Conservation (phyloP, 2,113 vertebrate genomes). For the Scolopax mira region DNA sequence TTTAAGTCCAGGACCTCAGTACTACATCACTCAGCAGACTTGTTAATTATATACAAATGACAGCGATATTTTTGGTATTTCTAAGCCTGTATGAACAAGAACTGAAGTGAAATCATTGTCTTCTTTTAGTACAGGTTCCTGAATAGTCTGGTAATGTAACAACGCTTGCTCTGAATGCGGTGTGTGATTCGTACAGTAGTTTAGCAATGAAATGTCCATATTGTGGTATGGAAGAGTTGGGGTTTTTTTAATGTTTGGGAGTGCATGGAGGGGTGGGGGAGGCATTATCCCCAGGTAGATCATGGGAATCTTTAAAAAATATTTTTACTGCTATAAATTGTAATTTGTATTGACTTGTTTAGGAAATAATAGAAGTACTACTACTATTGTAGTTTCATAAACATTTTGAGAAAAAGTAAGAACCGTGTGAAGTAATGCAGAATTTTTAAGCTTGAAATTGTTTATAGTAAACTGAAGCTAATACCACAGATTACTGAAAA, state of each 20-base stretch:
- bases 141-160: background rate
- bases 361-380: background rate
- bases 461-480: background rate
- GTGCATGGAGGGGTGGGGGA: background rate
- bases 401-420: background rate
- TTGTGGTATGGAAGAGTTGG: background rate
- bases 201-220: background rate
- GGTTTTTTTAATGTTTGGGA: background rate
- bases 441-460: background rate
- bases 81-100: background rate
- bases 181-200: background rate
- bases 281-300: background rate
- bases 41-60: background rate
- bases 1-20: background rate
- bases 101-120: background rate
- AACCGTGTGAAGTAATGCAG: background rate
- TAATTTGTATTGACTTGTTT: background rate
- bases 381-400: background rate
- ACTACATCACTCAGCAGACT: background rate
- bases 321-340: background rate
- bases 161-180: background rate
- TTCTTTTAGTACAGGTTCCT: background rate
- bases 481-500: background rate
- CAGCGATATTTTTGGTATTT: conserved; percentile 9
- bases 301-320: background rate